Percentiles rank a stretch among this genome's conserved stretches.
These are phyloP conservation scores for Catalaphyllia jardinei DNA, from an alignment of 64 coral and sea anemone species.

Conservation along the genomic window DNA sequence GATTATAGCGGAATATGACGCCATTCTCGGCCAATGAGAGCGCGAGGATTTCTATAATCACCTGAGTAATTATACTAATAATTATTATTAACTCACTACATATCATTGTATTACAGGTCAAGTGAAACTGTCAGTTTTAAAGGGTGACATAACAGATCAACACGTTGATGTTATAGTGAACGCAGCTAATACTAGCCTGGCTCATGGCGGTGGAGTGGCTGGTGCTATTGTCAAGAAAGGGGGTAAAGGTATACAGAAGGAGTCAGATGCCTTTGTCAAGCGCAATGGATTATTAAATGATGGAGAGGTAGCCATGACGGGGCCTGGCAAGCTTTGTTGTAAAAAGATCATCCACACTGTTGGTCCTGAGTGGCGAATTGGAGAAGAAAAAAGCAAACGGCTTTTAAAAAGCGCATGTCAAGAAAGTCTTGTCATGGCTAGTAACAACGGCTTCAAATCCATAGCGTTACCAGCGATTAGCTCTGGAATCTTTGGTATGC, in stretches of 20 bases:
- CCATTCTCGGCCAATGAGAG: too few species aligned
- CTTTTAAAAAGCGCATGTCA: neutral
- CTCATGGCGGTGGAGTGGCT: slow-evolving; percentile 53
- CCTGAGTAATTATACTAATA: too few species aligned
- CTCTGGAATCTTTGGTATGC: slow-evolving; percentile 64
- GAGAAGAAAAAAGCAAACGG: neutral
- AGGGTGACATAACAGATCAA: slow-evolving; percentile 65
- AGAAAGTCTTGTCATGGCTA: neutral
- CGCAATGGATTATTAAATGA: neutral
- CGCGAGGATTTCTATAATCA: too few species aligned
- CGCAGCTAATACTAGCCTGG: slow-evolving; percentile 39
- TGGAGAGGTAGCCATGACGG: slow-evolving; percentile 39
- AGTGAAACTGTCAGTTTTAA: slow-evolving; percentile 11
- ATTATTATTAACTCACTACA: neutral
- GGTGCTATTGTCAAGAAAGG: slow-evolving; percentile 53
- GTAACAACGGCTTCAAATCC: neutral
- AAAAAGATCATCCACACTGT: slow-evolving; percentile 72
- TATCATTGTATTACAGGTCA: neutral
- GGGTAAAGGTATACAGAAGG: slow-evolving; percentile 63
- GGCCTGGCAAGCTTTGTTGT: slow-evolving; percentile 48
- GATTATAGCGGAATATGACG: too few species aligned
- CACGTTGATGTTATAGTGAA: slow-evolving; percentile 70
- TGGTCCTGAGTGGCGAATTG: slow-evolving; percentile 34
- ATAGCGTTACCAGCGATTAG: slow-evolving; percentile 75
- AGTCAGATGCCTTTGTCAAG: slow-evolving; percentile 31